Base-by-base conservation (phyloP, 2,797 vertebrate species). In the Gouania willdenowi region DNA sequence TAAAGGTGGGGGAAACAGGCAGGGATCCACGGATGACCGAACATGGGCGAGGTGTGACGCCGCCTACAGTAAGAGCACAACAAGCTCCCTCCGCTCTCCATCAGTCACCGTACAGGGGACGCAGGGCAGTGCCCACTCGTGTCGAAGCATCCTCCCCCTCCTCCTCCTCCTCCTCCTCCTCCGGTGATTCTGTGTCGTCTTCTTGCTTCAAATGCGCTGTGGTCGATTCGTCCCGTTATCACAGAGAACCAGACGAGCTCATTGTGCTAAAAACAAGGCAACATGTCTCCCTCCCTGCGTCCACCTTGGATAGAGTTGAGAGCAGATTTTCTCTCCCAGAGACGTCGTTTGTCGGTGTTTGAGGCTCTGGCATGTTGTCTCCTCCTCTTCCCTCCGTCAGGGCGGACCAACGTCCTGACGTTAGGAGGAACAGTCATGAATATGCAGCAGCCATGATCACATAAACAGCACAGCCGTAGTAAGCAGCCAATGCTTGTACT, bases 351-450 rank as follows among this genome's bases (percentile, higher is more conserved):
- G 60, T 72, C 48, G 41, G 29, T 55, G 62, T 67, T 56, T 61
- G 65, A 70, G 62, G 49, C 68, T 75, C 76, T 75, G 79, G 82
- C 75, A 72, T 72, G 67, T 75, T 60, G 61, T 71, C 71, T 71
- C 71, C 43, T 66, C 13, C 55, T 24, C 49, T 3, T 30, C 55
- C 59, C 58, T 56, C 64, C 41, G 59, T 48, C 62, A 30, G 66
- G 51, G 60, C 74, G 64, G 45, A 45, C 70, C 55, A 74, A 77
- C 75, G 71, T 79, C 72, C 74, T 87, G 76, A 85, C 81, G 83
- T 83, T 66, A 8, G 19, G 53, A 73, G 68, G 46, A 72, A 40
- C 59, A 29, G 28, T 79, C 82, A 88, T 88, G 79, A 87, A 88
- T 91, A 88, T 86, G 81, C 83, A 89, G 18, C 21, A 42, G 48